Base-by-base conservation (phyloP, 2,113 vertebrate species). In the Cheilinus undulatus region DNA sequence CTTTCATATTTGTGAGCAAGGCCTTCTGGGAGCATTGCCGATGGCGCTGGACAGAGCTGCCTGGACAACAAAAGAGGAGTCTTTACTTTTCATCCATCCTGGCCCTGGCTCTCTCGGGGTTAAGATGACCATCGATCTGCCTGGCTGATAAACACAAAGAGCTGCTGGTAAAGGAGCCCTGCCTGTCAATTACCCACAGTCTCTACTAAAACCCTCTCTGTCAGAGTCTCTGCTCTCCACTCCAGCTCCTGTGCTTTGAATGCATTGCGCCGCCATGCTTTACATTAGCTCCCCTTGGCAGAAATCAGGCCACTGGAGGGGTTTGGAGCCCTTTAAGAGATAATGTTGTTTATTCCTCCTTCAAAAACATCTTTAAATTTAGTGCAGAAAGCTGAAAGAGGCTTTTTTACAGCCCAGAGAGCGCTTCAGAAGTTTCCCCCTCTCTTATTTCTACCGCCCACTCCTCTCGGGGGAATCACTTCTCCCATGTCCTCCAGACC, bases 81-180 rank as follows among this genome's bases (percentile, higher is more conserved):
- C 83, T 87, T 84, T 78, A 78, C 67, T 78, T 78, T 86, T 84
- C 69, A 69, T 88, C 82, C 75, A 14, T 64, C 53, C 79, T 76
- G 75, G 76, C 83, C 40, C 80, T 61, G 10, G 17, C 65, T 84
- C 86, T 86, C 85, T 43, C 12, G 60, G 66, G 77, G 86, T 79
- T 62, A 62, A 73, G 76, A 80, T 81, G 85, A 81, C 86, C 88
- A 93, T 92, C 86, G 91, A 93, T 91, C 73, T 63, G 57, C 72
- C 63, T 53, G 53, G 74, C 63, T 85, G 83, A 90, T 82, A 81
- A 86, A 89, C 76, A 87, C 83, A 84, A 81, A 87, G 86, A 76
- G 85, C 87, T 87, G 76, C 73, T 82, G 81, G 48, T 69, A 63
- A 76, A 73, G 60, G 13, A 61, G 30, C 78, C 66, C 76, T 63